phyloP scores from a whole-genome alignment of 2,888 invertebrate species.

The Dione vanillae region DNA sequence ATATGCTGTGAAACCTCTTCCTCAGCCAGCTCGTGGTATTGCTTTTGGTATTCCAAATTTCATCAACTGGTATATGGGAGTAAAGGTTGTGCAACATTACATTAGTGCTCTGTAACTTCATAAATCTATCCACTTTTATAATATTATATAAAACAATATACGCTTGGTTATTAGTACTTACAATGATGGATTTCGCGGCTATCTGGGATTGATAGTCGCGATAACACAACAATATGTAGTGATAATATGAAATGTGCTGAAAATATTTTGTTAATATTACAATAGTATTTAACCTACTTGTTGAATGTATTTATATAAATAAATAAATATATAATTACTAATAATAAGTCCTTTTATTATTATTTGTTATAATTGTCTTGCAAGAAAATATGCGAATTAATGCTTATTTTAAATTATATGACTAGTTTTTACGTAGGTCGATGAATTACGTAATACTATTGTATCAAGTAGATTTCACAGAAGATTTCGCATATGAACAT shows the following conservation, averaged over 20 bases:
- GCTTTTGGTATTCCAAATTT: slow-evolving; percentile 61
- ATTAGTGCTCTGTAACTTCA: slow-evolving; percentile 14
- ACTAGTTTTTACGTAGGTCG: not conserved
- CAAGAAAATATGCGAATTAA: not conserved
- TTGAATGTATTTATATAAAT: not conserved
- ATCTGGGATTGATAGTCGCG: slow-evolving; percentile 8
- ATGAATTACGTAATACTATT: not conserved
- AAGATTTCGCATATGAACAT: not conserved
- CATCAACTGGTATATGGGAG: slow-evolving; percentile 66
- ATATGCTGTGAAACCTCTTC: slow-evolving; percentile 85
- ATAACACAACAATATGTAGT: not conserved
- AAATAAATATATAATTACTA: not conserved
- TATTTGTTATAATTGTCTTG: not conserved
- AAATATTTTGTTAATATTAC: not conserved
- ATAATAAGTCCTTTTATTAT: not conserved
- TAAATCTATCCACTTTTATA: not conserved
- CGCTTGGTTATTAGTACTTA: not conserved
- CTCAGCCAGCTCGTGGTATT: slow-evolving; percentile 79
- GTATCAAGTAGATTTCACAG: not conserved
- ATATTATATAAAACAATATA: not conserved
- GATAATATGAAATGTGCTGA: not conserved
- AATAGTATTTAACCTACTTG: not conserved
- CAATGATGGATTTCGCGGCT: not conserved
- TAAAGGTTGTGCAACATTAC: slow-evolving; percentile 59
- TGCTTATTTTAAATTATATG: not conserved